Evolutionary conservation across 2,888 invertebrate genomes (phyloP).

Genomic region (Lydus trimaculatus): DNA sequence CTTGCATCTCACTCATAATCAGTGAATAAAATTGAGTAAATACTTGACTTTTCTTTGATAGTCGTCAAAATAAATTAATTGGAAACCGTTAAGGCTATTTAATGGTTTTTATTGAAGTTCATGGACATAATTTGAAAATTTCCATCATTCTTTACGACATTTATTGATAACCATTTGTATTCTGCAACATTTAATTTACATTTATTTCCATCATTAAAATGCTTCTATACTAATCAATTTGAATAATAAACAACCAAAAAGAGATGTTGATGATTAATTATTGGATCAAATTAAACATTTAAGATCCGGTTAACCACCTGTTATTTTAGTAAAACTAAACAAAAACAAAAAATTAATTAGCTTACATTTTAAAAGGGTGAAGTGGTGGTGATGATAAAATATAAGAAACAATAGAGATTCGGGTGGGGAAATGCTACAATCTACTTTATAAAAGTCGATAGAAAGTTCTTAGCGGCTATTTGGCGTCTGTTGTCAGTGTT

Average conservation of each 20-base stretch:
- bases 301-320: neutral
- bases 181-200: no score
- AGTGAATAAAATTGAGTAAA: no score
- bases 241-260: no score
- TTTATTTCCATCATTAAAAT: no score
- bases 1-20: no score
- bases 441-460: constrained; percentile 49
- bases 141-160: no score
- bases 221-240: no score
- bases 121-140: neutral
- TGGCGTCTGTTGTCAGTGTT: constrained; percentile 35
- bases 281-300: no score
- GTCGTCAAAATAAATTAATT: neutral
- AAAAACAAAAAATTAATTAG: neutral
- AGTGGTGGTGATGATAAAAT: neutral
- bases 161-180: no score
- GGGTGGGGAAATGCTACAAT: constrained; percentile 46
- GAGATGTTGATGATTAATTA: no score
- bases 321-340: neutral
- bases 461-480: constrained; percentile 49
- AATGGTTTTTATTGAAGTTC: neutral
- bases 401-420: constrained; percentile 38
- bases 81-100: neutral
- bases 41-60: no score
- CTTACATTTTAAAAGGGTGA: neutral